These are phyloP conservation scores for Clarias magur DNA, from an alignment of 2,113 vertebrate species.

Conservation along the genomic window DNA sequence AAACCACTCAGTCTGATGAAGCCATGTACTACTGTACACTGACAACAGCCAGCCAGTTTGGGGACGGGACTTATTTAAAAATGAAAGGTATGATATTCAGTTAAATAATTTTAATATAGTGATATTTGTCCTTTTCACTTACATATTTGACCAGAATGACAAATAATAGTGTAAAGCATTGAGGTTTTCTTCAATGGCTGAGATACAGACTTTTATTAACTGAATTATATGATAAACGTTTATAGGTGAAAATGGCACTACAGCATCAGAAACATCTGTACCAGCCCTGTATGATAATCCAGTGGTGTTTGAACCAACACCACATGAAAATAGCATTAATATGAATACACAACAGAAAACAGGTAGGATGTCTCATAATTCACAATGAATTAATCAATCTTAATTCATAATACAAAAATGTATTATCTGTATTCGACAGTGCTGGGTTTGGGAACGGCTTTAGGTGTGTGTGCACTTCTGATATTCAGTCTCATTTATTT, in stretches of 20 bases:
- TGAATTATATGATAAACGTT: background rate
- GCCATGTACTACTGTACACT: too few relatives aligned
- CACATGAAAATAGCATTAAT: background rate
- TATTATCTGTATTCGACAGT: background rate
- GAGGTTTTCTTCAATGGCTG: too few relatives aligned
- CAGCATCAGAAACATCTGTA: background rate
- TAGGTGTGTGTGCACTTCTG: background rate
- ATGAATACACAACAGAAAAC: background rate
- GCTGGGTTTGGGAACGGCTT: background rate
- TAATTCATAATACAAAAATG: background rate
- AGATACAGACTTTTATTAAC: too few relatives aligned
- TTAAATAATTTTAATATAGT: too few relatives aligned
- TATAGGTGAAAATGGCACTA: background rate
- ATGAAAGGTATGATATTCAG: too few relatives aligned
- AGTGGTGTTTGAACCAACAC: background rate
- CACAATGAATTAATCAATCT: background rate
- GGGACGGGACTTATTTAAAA: too few relatives aligned
- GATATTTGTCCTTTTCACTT: too few relatives aligned
- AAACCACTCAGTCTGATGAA: too few relatives aligned
- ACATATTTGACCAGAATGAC: too few relatives aligned
- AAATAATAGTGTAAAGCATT: too few relatives aligned
- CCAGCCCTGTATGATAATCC: background rate
- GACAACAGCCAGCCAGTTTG: too few relatives aligned
- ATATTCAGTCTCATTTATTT: background rate
- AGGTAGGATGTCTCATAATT: background rate